Evolutionary conservation across 2,113 vertebrate species (phyloP).

Genomic region (Chlorocebus sabaeus): DNA sequence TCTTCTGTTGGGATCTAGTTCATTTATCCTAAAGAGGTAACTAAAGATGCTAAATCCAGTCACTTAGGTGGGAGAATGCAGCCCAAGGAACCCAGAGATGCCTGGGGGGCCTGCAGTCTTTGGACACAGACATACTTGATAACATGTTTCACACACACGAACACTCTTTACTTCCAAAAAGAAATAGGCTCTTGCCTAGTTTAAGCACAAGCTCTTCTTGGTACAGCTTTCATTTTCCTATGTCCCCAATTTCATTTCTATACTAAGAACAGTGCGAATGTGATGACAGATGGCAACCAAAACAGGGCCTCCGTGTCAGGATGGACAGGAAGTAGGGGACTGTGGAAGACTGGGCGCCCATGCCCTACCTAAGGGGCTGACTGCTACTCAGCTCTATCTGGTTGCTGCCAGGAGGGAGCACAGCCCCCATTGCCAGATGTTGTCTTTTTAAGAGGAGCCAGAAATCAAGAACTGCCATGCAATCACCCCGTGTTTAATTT

Average conservation of each 20-base stretch:
- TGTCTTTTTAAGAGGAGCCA: not conserved
- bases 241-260: conserved; percentile 10
- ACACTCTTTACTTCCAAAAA: not conserved
- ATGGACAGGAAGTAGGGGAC: not conserved
- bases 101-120: not conserved
- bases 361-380: not conserved
- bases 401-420: not conserved
- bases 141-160: not conserved
- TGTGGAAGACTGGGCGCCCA: not conserved
- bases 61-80: not conserved
- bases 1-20: conserved; percentile 1
- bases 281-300: not conserved
- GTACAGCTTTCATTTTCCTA: not conserved
- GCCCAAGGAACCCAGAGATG: not conserved
- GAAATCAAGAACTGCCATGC: not conserved
- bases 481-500: not conserved
- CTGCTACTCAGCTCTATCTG: not conserved
- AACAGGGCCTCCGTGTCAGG: not conserved
- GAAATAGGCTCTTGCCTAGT: not conserved
- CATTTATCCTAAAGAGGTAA: not conserved
- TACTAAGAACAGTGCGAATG: not conserved
- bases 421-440: not conserved
- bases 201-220: not conserved
- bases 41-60: not conserved
- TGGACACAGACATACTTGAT: not conserved